phyloP scores from a whole-genome alignment of 2,113 vertebrate genomes.

The Egretta garzetta region DNA sequence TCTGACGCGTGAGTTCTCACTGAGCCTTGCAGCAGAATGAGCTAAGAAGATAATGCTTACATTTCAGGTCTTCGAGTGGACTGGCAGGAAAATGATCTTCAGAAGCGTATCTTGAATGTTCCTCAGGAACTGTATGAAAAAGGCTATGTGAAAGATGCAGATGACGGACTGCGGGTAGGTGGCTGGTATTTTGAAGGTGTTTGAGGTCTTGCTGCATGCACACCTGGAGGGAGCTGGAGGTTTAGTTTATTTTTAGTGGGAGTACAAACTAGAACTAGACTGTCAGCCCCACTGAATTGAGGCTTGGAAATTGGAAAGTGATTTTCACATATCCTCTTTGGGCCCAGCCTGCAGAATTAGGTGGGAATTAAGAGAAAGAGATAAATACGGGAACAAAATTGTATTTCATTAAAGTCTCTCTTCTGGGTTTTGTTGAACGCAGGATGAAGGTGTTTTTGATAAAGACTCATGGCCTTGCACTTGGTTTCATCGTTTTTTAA shows the following conservation, averaged over 20 bases:
- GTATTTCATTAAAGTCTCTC: background rate
- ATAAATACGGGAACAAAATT: background rate
- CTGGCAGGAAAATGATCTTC: slow-evolving; percentile 90
- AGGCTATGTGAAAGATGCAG: slow-evolving; percentile 90
- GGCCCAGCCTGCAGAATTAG: background rate
- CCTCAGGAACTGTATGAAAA: slow-evolving; percentile 90
- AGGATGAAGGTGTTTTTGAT: background rate
- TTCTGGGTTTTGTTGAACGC: background rate
- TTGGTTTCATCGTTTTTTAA: background rate
- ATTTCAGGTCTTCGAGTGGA: slow-evolving; percentile 89
- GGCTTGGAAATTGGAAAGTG: background rate
- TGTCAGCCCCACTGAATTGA: background rate
- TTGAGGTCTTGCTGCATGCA: background rate
- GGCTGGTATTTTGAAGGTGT: background rate
- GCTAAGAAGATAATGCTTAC: background rate
- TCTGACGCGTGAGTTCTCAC: rapidly evolving
- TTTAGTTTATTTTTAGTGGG: rapidly evolving
- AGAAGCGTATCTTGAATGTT: slow-evolving; percentile 87
- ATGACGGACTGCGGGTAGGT: slow-evolving; percentile 88
- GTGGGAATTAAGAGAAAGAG: background rate
- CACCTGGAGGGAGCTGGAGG: background rate
- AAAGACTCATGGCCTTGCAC: background rate
- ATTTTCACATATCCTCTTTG: rapidly evolving
- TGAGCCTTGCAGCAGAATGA: background rate
- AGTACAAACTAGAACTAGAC: background rate